Conservation (phyloP, 2,113 vertebrate genomes). For the Ceyx cyanopectus region DNA sequence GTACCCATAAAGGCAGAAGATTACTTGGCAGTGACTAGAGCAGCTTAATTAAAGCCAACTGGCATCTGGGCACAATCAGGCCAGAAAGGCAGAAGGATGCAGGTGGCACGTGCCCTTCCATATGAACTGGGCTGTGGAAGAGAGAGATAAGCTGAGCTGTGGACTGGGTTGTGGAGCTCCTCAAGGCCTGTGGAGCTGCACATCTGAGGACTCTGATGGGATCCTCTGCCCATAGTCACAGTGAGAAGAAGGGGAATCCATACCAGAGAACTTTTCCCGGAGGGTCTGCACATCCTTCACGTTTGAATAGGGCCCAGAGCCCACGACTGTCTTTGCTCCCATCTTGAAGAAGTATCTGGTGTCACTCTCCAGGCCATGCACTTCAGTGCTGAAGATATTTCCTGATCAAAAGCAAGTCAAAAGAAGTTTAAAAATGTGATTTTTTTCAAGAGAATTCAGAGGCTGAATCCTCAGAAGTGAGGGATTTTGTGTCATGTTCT, state of each 20-base stretch:
- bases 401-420: slow-evolving; percentile 75
- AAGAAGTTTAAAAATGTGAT: neutral
- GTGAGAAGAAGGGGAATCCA: neutral
- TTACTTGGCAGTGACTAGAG: neutral
- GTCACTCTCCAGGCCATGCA: slow-evolving; percentile 87
- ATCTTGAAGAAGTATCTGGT: slow-evolving; percentile 95
- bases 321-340: slow-evolving; percentile 90
- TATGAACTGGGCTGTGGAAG: neutral
- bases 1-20: neutral
- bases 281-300: slow-evolving; percentile 90
- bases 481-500: neutral
- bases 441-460: neutral
- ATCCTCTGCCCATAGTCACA: neutral
- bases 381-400: slow-evolving; percentile 88
- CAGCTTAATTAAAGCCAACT: neutral
- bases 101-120: neutral
- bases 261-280: slow-evolving; percentile 81
- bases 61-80: accelerated
- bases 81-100: neutral
- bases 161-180: neutral
- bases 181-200: neutral
- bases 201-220: neutral
- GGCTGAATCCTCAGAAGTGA: neutral
- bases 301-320: slow-evolving; percentile 89
- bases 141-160: neutral